Evolutionary conservation across 2,113 vertebrate species (phyloP).

Genomic region (Stegostoma tigrinum): DNA sequence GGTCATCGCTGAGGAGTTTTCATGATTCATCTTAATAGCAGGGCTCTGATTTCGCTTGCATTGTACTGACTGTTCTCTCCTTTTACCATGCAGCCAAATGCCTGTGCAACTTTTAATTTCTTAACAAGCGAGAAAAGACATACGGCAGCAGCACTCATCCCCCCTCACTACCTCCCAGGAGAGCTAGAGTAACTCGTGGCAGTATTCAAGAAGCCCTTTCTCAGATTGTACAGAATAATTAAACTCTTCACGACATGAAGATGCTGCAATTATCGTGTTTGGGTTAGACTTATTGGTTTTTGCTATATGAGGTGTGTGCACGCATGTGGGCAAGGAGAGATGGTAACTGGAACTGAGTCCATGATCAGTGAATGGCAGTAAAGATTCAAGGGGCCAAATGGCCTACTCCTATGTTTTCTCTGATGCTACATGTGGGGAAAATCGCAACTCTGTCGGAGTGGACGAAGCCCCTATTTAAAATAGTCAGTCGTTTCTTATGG

Average conservation of each 20-base stretch:
- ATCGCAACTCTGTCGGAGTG: too few species aligned
- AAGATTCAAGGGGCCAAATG: too few species aligned
- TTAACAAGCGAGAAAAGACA: conserved; percentile 67
- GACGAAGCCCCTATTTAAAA: too few species aligned
- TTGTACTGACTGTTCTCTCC: not conserved
- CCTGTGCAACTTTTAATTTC: conserved; percentile 95
- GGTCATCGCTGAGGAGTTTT: not conserved
- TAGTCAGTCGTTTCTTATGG: too few species aligned
- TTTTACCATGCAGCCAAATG: conserved; percentile 68
- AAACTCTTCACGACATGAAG: not conserved
- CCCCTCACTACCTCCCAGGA: conserved; percentile 48
- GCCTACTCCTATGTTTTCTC: too few species aligned
- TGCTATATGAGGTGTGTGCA: too few species aligned
- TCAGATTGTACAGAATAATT: not conserved
- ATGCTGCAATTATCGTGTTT: not conserved
- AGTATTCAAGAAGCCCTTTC: not conserved
- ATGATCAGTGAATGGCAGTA: too few species aligned
- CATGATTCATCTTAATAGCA: not conserved
- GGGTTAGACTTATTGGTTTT: too few species aligned
- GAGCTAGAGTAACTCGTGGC: not conserved
- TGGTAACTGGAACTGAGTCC: too few species aligned
- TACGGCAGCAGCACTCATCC: conserved; percentile 79
- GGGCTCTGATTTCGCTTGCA: not conserved
- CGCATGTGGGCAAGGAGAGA: too few species aligned
- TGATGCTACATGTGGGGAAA: too few species aligned